Evolutionary conservation across 2,888 invertebrate genomes (phyloP).

Genomic region (Cephus rjabovi): DNA sequence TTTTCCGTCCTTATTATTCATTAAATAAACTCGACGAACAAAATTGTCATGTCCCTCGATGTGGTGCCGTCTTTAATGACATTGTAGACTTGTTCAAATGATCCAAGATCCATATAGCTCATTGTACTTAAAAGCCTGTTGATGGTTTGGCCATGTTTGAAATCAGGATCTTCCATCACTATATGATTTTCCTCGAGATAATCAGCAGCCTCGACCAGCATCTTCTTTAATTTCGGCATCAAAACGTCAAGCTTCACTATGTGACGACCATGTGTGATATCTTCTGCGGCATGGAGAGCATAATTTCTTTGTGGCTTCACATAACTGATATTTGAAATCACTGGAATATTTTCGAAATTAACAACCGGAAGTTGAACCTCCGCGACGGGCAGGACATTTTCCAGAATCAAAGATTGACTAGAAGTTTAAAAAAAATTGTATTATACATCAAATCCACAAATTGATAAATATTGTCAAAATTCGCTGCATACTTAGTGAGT

Average conservation of each 20-base stretch:
- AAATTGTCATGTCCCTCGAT: conserved; percentile 35
- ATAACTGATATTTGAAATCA: conserved; percentile 47
- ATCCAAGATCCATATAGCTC: conserved; percentile 49
- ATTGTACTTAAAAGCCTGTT: conserved; percentile 56
- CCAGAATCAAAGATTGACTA: conserved; percentile 61
- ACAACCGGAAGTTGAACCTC: conserved; percentile 27
- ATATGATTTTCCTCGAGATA: conserved; percentile 60
- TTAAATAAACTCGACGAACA: conserved; percentile 25
- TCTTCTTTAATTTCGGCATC: conserved; percentile 45
- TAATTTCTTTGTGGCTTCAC: conserved; percentile 37
- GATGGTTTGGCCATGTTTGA: conserved; percentile 55
- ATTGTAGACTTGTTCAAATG: conserved; percentile 52
- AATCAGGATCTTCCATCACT: conserved; percentile 51
- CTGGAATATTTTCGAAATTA: conserved; percentile 31
- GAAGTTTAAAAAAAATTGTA: not conserved
- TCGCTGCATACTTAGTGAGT: conserved; percentile 55
- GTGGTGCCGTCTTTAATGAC: conserved; percentile 31
- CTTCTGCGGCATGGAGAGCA: conserved; percentile 41
- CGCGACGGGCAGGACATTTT: conserved; percentile 35
- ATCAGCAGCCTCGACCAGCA: conserved; percentile 55
- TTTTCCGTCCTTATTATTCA: not conserved
- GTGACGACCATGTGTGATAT: conserved; percentile 59
- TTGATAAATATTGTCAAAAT: not conserved
- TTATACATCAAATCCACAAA: not conserved
- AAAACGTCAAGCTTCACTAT: conserved; percentile 44